These are phyloP conservation scores for Lordiphosa fenestrarum DNA, from an alignment of 2,888 invertebrate species.

Conservation along the genomic window DNA sequence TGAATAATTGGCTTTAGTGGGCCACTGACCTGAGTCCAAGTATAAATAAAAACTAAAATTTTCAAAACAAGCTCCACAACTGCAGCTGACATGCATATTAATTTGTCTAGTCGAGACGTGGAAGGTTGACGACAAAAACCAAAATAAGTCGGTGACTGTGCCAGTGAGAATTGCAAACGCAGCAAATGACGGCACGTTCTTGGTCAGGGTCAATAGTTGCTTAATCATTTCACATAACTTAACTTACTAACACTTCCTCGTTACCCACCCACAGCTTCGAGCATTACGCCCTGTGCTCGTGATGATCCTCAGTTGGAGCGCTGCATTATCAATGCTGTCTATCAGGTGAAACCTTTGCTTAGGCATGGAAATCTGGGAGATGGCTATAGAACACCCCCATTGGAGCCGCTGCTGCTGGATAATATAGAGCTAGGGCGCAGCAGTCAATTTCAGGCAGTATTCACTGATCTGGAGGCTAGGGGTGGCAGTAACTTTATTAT, in stretches of 20 bases:
- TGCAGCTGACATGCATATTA: conserved; percentile 49
- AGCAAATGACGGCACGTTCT: conserved; percentile 37
- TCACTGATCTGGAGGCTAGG: conserved; percentile 74
- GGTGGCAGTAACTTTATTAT: conserved; percentile 80
- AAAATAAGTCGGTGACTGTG: conserved; percentile 13
- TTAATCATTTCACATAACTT: neutral
- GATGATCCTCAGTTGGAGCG: conserved; percentile 77
- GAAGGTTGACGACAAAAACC: conserved; percentile 31
- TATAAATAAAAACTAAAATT: conserved; percentile 16
- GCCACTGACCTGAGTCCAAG: conserved; percentile 35
- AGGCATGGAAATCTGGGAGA: conserved; percentile 79
- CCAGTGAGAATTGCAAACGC: conserved; percentile 28
- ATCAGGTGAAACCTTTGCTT: conserved; percentile 73
- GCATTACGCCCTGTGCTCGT: conserved; percentile 78
- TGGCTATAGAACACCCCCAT: conserved; percentile 76
- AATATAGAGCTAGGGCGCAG: conserved; percentile 78
- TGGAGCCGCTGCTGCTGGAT: conserved; percentile 78
- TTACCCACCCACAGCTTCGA: conserved; percentile 34
- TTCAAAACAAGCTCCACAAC: conserved; percentile 8
- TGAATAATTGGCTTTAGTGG: conserved; percentile 1
- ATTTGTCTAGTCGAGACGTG: conserved; percentile 22
- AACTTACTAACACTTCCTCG: conserved; percentile 1
- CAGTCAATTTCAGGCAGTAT: conserved; percentile 77
- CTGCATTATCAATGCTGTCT: conserved; percentile 78
- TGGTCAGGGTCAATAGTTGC: conserved; percentile 32